Evolutionary conservation across 92 coral and sea anemone species (phyloP).

Genomic region (Palythoa grandis): DNA sequence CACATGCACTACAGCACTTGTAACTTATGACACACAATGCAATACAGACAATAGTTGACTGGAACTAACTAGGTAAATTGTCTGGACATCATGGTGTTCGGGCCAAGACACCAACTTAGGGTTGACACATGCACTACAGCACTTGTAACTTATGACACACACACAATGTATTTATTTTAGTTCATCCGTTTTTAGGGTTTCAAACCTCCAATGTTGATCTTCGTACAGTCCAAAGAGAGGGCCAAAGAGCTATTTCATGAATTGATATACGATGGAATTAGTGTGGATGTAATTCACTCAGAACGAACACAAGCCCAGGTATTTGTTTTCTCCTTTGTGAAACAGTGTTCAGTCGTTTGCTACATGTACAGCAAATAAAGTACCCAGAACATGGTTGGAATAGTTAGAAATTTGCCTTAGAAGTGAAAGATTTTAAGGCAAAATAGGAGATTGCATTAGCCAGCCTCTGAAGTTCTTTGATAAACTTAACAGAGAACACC

Average conservation of each 20-base stretch:
- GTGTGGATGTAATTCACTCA: constrained; percentile 97
- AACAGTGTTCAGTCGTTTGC: neutral
- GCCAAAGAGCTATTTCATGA: constrained; percentile 98
- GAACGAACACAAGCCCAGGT: constrained; percentile 99
- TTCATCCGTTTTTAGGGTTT: constrained; percentile 71
- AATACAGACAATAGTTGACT: no score
- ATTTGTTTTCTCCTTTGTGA: neutral
- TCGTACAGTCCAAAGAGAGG: constrained; percentile 96
- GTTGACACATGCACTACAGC: no score
- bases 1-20: no score
- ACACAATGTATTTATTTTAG: neutral
- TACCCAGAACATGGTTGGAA: neutral
- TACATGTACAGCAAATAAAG: neutral
- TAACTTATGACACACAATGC: neutral
- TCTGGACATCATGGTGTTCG: no score
- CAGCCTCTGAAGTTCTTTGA: no score
- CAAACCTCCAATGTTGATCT: constrained; percentile 90
- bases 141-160: neutral
- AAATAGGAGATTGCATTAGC: no score
- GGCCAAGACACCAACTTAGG: no score
- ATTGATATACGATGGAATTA: constrained; percentile 95
- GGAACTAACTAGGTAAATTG: no score
- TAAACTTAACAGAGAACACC: no score
- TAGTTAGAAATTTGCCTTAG: no score
- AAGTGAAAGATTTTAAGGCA: no score